These are phyloP conservation scores for Philantomba maxwellii DNA, from an alignment of 2,113 vertebrate genomes.

Conservation along the genomic window DNA sequence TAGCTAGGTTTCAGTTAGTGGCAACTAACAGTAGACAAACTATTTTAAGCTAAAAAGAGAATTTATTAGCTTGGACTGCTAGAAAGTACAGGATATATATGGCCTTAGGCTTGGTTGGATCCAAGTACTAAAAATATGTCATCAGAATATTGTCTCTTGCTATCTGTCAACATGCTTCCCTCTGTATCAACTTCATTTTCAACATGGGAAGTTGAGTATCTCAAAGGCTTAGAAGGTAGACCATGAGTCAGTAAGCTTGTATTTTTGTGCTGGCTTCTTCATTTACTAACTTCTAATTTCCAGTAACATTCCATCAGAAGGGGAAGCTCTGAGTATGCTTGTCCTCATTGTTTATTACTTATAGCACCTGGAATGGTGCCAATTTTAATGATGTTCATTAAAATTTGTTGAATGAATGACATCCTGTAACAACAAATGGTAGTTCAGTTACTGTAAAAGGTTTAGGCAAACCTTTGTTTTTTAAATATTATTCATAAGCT, in stretches of 20 bases:
- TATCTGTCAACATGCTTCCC: neutral
- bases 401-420: neutral
- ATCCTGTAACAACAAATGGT: neutral
- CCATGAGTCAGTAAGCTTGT: neutral
- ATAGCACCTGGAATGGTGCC: neutral
- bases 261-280: neutral
- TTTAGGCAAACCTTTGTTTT: neutral
- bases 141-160: neutral
- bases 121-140: neutral
- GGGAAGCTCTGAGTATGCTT: neutral
- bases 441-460: neutral
- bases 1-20: neutral
- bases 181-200: neutral
- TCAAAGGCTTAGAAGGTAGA: neutral
- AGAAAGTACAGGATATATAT: neutral
- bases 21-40: neutral
- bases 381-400: neutral
- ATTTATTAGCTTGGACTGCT: neutral
- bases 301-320: neutral
- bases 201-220: neutral
- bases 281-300: neutral
- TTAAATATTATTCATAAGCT: neutral
- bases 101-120: neutral
- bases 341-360: neutral
- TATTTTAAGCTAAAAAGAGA: neutral